Conservation (phyloP, 2,797 vertebrate species). For the Forpus xanthops region DNA sequence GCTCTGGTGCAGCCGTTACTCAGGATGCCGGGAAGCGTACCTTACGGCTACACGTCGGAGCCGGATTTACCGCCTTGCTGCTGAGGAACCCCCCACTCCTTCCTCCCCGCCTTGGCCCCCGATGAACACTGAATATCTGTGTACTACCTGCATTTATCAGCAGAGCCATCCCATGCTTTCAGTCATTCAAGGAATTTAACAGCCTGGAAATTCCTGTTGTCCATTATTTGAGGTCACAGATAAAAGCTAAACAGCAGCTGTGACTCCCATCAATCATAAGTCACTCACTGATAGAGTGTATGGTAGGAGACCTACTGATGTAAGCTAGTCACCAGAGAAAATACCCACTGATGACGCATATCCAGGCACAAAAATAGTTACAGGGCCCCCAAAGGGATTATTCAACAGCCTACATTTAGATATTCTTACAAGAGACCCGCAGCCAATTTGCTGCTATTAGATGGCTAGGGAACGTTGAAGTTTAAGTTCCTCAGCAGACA, state of each 20-base stretch:
- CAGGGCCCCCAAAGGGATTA: slow-evolving; percentile 94
- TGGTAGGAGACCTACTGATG: slow-evolving; percentile 98
- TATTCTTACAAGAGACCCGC: slow-evolving; percentile 87
- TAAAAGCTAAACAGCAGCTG: slow-evolving; percentile 81
- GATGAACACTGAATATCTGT: slow-evolving; percentile 71
- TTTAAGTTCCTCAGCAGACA: slow-evolving; percentile 75
- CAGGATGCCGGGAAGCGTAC: neutral
- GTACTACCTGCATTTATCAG: slow-evolving; percentile 87
- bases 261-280: slow-evolving; percentile 93
- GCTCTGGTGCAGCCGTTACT: neutral
- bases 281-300: slow-evolving; percentile 89
- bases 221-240: slow-evolving; percentile 84
- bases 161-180: slow-evolving; percentile 84
- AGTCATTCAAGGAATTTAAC: slow-evolving; percentile 86
- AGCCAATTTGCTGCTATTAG: slow-evolving; percentile 74
- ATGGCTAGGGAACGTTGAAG: slow-evolving; percentile 70
- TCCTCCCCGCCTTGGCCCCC: slow-evolving; percentile 39
- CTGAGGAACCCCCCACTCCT: slow-evolving; percentile 71
- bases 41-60: slow-evolving; percentile 5
- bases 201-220: slow-evolving; percentile 85
- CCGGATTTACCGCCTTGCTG: slow-evolving; percentile 34
- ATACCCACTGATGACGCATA: slow-evolving; percentile 99
- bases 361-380: slow-evolving; percentile 99
- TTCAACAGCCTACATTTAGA: slow-evolving; percentile 97
- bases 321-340: slow-evolving; percentile 99